phyloP scores from a whole-genome alignment of 2,797 vertebrate species.

The Carcharodon carcharias region DNA sequence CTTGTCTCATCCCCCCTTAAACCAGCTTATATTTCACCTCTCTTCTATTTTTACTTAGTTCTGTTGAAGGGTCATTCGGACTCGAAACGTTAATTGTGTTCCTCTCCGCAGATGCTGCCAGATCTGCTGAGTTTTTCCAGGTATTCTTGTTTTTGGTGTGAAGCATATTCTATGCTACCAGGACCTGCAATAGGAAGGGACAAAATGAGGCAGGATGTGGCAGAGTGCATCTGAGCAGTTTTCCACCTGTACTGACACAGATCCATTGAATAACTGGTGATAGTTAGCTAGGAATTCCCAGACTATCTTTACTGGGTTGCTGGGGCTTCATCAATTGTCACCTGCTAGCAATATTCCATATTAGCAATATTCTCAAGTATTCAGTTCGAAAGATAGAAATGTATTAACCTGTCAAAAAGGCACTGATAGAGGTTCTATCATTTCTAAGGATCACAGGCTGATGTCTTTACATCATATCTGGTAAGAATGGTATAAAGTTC shows the following conservation, averaged over 20 bases:
- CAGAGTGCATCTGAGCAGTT: background rate
- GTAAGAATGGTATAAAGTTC: conserved; percentile 14
- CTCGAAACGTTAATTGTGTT: too few species aligned
- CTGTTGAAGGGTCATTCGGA: too few species aligned
- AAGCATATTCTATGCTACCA: background rate
- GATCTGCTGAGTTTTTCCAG: too few species aligned
- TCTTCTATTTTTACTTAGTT: too few species aligned
- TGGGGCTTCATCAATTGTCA: background rate
- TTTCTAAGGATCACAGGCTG: background rate
- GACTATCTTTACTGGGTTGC: background rate
- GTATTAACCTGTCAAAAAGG: background rate
- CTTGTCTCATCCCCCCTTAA: too few species aligned
- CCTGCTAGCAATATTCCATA: background rate
- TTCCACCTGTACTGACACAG: background rate
- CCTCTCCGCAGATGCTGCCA: too few species aligned
- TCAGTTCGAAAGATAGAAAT: conserved; percentile 2
- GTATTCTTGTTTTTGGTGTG: too few species aligned
- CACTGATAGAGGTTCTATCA: background rate
- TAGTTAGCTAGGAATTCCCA: background rate
- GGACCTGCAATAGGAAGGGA: background rate
- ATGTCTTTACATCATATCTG: background rate
- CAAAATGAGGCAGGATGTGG: too few species aligned
- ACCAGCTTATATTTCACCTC: too few species aligned
- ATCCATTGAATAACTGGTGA: background rate
- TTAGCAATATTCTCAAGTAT: background rate